Conservation (phyloP, 2,113 vertebrate species). For the Tilapia sparmanii region DNA sequence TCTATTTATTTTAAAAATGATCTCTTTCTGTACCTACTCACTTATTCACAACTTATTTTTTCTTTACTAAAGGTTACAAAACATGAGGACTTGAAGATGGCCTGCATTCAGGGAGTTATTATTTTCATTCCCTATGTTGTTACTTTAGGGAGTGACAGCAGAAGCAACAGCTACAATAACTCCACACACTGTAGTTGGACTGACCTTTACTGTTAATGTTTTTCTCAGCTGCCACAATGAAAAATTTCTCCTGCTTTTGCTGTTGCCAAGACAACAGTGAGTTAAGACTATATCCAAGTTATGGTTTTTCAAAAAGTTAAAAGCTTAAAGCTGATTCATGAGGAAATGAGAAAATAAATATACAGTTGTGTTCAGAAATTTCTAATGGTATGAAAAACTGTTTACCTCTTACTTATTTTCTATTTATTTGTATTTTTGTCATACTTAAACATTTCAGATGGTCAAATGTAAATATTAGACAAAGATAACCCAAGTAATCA, state of each 20-base stretch:
- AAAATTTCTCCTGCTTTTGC: slow-evolving; percentile 4
- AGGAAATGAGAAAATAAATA: not conserved
- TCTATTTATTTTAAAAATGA: not conserved
- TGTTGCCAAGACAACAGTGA: slow-evolving; percentile 53
- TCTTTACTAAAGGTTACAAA: not conserved
- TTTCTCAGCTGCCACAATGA: slow-evolving; percentile 39
- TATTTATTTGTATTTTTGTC: not conserved
- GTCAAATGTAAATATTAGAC: not conserved
- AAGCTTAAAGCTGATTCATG: not conserved
- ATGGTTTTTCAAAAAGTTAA: not conserved
- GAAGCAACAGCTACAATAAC: not conserved
- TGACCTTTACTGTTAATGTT: slow-evolving; percentile 6
- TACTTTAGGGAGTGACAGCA: not conserved
- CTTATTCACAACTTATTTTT: not conserved
- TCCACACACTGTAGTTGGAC: not conserved
- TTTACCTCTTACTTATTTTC: not conserved
- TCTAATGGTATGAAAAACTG: not conserved
- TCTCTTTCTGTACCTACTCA: not conserved
- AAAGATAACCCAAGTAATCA: not conserved
- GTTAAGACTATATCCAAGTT: not conserved
- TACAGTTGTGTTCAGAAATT: not conserved
- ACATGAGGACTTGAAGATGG: not conserved
- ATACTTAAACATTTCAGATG: not conserved
- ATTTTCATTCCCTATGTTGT: not conserved
- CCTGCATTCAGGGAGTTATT: not conserved